Conservation (phyloP, 2,113 vertebrate genomes). For the Laticauda laticaudata region DNA sequence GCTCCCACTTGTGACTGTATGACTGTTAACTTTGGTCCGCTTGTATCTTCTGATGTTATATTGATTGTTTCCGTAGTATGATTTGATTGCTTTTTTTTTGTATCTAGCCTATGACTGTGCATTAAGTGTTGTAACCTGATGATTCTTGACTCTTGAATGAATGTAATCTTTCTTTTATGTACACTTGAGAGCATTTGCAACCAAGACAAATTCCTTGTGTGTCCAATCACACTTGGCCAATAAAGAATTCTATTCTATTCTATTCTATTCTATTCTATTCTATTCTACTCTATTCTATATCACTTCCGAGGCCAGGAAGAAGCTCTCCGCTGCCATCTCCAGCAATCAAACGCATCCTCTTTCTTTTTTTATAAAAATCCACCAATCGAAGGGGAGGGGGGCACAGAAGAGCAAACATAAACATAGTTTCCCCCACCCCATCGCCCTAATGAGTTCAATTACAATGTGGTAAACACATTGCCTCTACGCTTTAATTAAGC, state of each 20-base stretch:
- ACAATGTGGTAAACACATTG: constrained; percentile 84
- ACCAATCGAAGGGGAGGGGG: constrained; percentile 41
- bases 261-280: not conserved
- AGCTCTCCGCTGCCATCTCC: not conserved
- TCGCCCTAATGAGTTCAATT: constrained; percentile 84
- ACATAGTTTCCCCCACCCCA: constrained; percentile 53
- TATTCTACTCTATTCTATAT: constrained; percentile 16
- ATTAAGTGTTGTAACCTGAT: too few species aligned
- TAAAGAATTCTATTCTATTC: not conserved
- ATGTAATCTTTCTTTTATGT: too few species aligned
- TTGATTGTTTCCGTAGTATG: too few species aligned
- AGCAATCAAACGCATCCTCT: constrained; percentile 53
- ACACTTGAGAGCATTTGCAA: too few species aligned
- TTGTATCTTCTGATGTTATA: too few species aligned
- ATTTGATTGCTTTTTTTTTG: too few species aligned
- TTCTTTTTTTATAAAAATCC: not conserved
- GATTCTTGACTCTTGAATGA: too few species aligned
- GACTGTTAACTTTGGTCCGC: too few species aligned
- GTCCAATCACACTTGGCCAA: too few species aligned
- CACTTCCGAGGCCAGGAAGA: constrained; percentile 16
- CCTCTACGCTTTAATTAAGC: constrained; percentile 85
- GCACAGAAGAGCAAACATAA: constrained; percentile 29
- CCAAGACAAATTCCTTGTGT: too few species aligned
- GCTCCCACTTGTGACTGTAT: too few species aligned
- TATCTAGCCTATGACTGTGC: too few species aligned